These are phyloP conservation scores for Pundamilia nyererei DNA, from an alignment of 2,113 vertebrate species.

Conservation along the genomic window DNA sequence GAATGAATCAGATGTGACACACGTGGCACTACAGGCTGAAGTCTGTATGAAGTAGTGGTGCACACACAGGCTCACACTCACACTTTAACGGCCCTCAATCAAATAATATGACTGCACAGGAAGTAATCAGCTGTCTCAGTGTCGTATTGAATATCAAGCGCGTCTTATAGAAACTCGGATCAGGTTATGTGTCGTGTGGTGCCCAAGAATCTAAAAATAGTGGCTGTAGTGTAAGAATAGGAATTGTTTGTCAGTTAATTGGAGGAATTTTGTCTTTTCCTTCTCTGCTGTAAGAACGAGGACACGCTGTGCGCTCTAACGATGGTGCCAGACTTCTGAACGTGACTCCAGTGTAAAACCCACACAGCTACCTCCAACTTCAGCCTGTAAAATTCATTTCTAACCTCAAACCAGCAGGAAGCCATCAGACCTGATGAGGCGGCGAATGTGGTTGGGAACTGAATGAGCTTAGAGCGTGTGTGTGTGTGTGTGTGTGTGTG, in stretches of 20 bases:
- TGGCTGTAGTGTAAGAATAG: not conserved
- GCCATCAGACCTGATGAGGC: not conserved
- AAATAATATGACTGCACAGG: not conserved
- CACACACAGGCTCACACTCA: not conserved
- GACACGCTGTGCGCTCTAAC: not conserved
- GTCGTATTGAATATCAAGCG: not conserved
- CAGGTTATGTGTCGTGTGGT: not conserved
- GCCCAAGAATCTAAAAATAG: not conserved
- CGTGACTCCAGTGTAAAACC: not conserved
- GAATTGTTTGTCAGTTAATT: not conserved
- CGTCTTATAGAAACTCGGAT: not conserved
- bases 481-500: accelerated
- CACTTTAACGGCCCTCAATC: not conserved
- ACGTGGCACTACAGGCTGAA: accelerated
- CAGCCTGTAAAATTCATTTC: not conserved
- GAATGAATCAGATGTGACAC: not conserved
- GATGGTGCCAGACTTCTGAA: not conserved
- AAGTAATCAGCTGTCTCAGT: not conserved
- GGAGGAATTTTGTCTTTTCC: not conserved
- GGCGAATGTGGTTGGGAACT: not conserved
- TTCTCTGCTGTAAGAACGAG: not conserved
- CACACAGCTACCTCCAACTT: not conserved
- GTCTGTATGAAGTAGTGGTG: not conserved
- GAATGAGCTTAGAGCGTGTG: not conserved
- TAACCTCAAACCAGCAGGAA: not conserved